A percentile compares a stretch with the other conserved stretches of the same genome.
phyloP scores from a whole-genome alignment of 2,797 vertebrate genomes.

The Aplochiton taeniatus region DNA sequence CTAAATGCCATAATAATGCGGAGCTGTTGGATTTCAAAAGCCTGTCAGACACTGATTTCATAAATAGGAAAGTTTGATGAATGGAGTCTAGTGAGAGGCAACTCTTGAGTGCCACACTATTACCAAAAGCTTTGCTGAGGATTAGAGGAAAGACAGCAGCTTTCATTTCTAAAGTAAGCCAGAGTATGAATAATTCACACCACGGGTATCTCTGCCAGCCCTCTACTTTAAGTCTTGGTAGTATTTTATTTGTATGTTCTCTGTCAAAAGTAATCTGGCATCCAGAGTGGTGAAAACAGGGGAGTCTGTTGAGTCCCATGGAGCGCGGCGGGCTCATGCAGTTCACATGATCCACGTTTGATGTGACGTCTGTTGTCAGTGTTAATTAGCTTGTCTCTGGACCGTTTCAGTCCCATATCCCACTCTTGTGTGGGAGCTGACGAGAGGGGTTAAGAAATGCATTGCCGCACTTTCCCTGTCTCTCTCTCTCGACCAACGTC shows the following conservation, averaged over 20 bases:
- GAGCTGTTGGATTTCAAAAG: slow-evolving; percentile 66
- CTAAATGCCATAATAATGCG: slow-evolving; percentile 68
- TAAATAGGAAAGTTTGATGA: slow-evolving; percentile 73
- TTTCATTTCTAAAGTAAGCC: slow-evolving; percentile 67
- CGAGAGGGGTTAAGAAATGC: slow-evolving; percentile 37
- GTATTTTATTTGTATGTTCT: slow-evolving; percentile 75
- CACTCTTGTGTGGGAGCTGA: slow-evolving; percentile 35
- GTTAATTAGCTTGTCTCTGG: slow-evolving; percentile 64
- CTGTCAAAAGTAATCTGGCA: slow-evolving; percentile 69
- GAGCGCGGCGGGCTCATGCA: slow-evolving; percentile 32
- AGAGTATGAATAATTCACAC: slow-evolving; percentile 74
- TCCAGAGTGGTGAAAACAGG: slow-evolving; percentile 40
- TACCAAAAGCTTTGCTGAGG: slow-evolving; percentile 72
- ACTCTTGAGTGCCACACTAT: slow-evolving; percentile 69
- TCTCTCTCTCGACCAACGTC: neutral
- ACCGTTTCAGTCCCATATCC: slow-evolving; percentile 41
- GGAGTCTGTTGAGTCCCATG: slow-evolving; percentile 24
- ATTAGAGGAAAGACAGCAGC: slow-evolving; percentile 73
- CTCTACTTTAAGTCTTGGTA: slow-evolving; percentile 61
- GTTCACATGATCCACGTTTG: slow-evolving; percentile 56
- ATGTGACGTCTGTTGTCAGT: slow-evolving; percentile 64
- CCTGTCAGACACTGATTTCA: slow-evolving; percentile 72
- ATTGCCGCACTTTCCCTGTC: slow-evolving; percentile 35
- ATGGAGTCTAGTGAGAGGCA: slow-evolving; percentile 69
- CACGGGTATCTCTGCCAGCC: slow-evolving; percentile 58